Conservation (phyloP, 1,140 invertebrate genomes). For the Danaus plexippus region DNA sequence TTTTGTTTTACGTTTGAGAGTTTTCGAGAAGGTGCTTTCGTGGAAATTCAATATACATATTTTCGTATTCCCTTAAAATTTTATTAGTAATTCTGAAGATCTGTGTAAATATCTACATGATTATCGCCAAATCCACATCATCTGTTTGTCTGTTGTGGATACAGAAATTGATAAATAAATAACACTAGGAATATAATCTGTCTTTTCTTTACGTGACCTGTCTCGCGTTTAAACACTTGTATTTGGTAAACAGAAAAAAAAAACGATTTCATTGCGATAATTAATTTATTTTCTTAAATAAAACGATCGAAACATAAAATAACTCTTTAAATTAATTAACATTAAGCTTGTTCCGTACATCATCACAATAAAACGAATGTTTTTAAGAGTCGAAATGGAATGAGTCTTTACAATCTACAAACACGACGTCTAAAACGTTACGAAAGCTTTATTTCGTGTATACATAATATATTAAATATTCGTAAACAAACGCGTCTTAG, state of each 20-base stretch:
- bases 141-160: conserved; percentile 59
- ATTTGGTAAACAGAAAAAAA: too few species aligned
- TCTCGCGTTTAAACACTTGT: too few species aligned
- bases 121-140: conserved; percentile 37
- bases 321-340: conserved; percentile 66
- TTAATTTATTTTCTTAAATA: conserved; percentile 63
- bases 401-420: conserved; percentile 17
- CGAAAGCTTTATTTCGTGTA: too few species aligned
- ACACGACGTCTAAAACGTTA: too few species aligned
- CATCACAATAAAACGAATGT: conserved; percentile 65
- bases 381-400: conserved; percentile 55
- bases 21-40: conserved; percentile 19
- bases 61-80: conserved; percentile 9
- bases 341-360: conserved; percentile 66
- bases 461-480: too few species aligned
- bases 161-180: conserved; percentile 71
- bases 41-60: conserved; percentile 16
- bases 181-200: conserved; percentile 24
- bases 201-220: conserved; percentile 9
- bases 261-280: conserved; percentile 28
- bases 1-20: conserved; percentile 20
- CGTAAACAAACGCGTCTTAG: too few species aligned
- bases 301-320: conserved; percentile 69
- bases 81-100: conserved; percentile 17
- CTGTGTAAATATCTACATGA: conserved; percentile 44